phyloP scores from a whole-genome alignment of 2,113 vertebrate species.

The Pholis gunnellus region DNA sequence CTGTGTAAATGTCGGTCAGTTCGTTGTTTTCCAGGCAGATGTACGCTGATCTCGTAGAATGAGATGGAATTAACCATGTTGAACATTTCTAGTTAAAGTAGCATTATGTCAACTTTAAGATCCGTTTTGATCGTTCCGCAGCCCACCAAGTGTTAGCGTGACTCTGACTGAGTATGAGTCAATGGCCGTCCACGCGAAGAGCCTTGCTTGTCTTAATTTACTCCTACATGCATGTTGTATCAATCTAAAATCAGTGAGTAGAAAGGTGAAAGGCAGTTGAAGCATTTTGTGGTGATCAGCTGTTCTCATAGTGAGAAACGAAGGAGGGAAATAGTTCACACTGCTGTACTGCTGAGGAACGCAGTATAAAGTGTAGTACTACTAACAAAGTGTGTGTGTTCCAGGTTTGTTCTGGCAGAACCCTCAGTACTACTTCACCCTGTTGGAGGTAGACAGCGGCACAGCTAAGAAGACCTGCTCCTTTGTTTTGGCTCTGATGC shows the following conservation, averaged over 20 bases:
- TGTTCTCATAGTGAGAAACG: not conserved
- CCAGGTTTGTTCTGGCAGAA: slow-evolving; percentile 78
- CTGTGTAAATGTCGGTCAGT: not conserved
- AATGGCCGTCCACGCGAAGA: not conserved
- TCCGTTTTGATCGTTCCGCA: not conserved
- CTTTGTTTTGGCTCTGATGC: slow-evolving; percentile 85
- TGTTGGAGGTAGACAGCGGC: slow-evolving; percentile 68
- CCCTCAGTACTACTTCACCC: slow-evolving; percentile 81
- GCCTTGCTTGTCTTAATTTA: not conserved
- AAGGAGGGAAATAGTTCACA: not conserved
- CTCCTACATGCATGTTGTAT: not conserved
- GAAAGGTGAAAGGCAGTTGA: not conserved
- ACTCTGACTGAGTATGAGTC: not conserved
- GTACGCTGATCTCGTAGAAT: not conserved
- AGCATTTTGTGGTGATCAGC: not conserved
- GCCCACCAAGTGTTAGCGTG: not conserved
- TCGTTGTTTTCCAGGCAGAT: not conserved
- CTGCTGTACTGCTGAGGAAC: too few species aligned
- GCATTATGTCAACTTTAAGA: not conserved
- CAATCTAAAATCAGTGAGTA: not conserved
- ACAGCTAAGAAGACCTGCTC: slow-evolving; percentile 67
- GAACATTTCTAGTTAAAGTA: too few species aligned
- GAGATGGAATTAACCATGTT: not conserved
- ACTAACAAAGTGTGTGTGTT: slow-evolving; percentile 45
- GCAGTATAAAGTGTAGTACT: not conserved